Evolutionary conservation across 2,113 vertebrate species (phyloP).

Genomic region (Rhegmatorhina hoffmannsi): DNA sequence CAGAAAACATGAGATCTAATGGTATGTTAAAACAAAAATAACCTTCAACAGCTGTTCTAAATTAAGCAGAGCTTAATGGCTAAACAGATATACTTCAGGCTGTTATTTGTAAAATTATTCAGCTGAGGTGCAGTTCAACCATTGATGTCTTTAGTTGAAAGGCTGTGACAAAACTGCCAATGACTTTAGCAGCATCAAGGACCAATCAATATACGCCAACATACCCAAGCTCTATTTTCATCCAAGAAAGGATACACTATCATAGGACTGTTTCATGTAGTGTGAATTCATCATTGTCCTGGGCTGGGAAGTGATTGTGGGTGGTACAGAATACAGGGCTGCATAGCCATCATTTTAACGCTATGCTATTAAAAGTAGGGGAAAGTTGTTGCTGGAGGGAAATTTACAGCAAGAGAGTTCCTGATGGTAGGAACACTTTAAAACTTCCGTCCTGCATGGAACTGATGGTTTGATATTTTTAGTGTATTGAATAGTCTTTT

Average conservation of each 20-base stretch:
- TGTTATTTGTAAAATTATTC: neutral
- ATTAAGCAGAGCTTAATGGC: neutral
- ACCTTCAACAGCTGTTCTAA: neutral
- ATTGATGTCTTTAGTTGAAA: neutral
- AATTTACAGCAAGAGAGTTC: neutral
- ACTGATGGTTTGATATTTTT: neutral
- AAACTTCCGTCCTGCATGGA: neutral
- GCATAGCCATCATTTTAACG: neutral
- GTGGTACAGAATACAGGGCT: neutral
- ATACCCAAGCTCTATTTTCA: neutral
- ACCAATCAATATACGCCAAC: too few relatives aligned
- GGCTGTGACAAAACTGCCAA: neutral
- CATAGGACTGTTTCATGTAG: neutral
- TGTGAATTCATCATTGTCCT: neutral
- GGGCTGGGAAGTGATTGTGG: neutral
- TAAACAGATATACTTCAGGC: neutral
- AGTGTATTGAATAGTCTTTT: neutral
- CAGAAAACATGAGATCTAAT: neutral
- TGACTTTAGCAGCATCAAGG: neutral
- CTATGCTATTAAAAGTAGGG: neutral
- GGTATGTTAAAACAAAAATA: neutral
- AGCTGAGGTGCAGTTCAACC: neutral
- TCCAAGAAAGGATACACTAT: neutral
- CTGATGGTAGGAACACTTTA: rapidly evolving
- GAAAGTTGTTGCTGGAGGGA: neutral